Base-by-base conservation (phyloP, 1,140 invertebrate species). In the Physella acuta region DNA sequence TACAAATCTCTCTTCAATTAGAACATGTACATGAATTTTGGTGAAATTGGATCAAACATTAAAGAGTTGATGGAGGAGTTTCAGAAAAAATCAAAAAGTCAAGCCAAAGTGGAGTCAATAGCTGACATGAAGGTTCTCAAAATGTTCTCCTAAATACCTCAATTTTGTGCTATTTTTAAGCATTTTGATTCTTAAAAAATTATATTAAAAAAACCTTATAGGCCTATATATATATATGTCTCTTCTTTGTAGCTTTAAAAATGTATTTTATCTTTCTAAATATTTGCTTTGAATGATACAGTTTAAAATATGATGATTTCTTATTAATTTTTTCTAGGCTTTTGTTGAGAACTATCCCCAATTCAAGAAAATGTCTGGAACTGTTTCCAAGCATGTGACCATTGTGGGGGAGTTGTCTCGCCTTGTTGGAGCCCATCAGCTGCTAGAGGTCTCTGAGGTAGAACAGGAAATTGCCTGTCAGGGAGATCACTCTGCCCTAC, bases 311-410 rank as follows among this genome's bases (percentile, higher is more conserved):
- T 49, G 11, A 49, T 49, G 11, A 11, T 26, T 62, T 24, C 20
- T n/a, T n/a, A n/a, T n/a, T n/a, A n/a, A n/a, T n/a, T 30, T 17
- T 70, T 78, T 76, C 8, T 68, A 87, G 86, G 92, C 91, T 77
- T 99, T 99, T 87, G 93, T 99, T 16, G 97, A 99, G 82, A 92
- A 92, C 20, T 99, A 99, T 89, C 97, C 97, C 0, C 91, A 98
- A 75, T 99, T 99, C 81, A 98, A 98, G 88, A 99, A 99, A 90
- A 95, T 99, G 90, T 97, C 94, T 0, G 97, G 97, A 30, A 98
- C 96, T 3, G 95, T 99, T 16, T 91, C 94, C 1, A 99, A 98
- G 86, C 97, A 99, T 87, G 92, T 99, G 30, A 95, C 94, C 11
- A 89, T 99, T 59, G 93, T 99, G 55, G 94, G 95, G 20, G 96